These are phyloP conservation scores for Cyphomyrmex costatus DNA, from an alignment of 1,140 invertebrate species.

Conservation along the genomic window DNA sequence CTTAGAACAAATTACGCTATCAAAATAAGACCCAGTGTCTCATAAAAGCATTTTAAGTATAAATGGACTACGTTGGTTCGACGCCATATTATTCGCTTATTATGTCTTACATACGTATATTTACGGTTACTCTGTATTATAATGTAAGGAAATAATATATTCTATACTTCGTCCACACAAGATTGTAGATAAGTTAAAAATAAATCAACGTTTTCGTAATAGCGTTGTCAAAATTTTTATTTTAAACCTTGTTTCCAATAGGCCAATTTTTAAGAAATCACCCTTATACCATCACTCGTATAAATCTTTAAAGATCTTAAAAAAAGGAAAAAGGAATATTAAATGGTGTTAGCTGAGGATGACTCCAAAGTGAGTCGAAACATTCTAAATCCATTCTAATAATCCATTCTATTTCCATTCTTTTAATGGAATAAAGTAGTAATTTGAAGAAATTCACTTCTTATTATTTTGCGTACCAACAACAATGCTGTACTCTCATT, in stretches of 20 bases:
- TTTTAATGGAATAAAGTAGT: too few species aligned
- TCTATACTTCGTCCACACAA: conserved; percentile 81
- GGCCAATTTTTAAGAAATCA: too few species aligned
- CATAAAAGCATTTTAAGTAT: conserved; percentile 4
- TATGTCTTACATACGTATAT: conserved; percentile 61
- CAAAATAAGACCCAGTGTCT: conserved; percentile 9
- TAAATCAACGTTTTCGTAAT: conserved; percentile 81
- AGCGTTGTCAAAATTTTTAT: not conserved
- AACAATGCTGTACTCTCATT: too few species aligned
- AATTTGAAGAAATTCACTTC: too few species aligned
- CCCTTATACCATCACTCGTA: too few species aligned
- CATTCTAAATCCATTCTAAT: too few species aligned
- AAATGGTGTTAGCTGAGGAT: too few species aligned
- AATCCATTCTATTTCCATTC: too few species aligned
- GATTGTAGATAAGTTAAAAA: conserved; percentile 80
- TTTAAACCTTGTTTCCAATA: conserved; percentile 3
- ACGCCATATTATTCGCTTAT: conserved; percentile 60
- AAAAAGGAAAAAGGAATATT: too few species aligned
- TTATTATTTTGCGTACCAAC: too few species aligned
- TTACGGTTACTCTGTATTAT: conserved; percentile 78
- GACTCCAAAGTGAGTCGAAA: too few species aligned
- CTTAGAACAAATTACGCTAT: conserved; percentile 3
- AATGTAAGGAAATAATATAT: conserved; percentile 79
- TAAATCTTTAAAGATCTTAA: too few species aligned
- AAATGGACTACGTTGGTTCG: conserved; percentile 43